Evolutionary conservation across 2,113 vertebrate genomes (phyloP).

Genomic region (Odocoileus hemionus): DNA sequence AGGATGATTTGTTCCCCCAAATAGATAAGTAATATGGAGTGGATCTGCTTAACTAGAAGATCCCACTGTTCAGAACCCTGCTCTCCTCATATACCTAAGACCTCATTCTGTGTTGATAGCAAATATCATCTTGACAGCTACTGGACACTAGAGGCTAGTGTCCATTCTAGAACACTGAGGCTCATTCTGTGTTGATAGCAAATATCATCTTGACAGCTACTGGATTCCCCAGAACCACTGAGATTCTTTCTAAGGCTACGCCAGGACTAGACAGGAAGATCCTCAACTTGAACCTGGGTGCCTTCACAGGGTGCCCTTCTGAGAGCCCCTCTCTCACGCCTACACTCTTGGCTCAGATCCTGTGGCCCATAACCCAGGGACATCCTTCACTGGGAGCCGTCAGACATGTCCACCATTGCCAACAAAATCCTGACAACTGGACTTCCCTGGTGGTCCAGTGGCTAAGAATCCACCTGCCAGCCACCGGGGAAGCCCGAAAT

Average conservation of each 20-base stretch:
- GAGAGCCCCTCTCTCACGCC: neutral
- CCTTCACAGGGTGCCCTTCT: neutral
- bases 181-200: neutral
- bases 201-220: neutral
- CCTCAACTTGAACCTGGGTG: neutral
- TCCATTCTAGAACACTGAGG: too few relatives aligned
- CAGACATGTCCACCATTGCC: neutral
- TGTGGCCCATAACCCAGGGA: neutral
- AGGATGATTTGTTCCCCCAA: neutral
- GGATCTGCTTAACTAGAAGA: neutral
- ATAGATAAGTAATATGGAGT: neutral
- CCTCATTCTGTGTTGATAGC: neutral
- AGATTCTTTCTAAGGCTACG: neutral
- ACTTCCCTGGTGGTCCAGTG: neutral
- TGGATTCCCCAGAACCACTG: neutral
- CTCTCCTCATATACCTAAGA: neutral
- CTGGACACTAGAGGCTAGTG: too few relatives aligned
- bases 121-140: neutral
- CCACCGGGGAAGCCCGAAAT: neutral
- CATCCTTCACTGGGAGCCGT: neutral
- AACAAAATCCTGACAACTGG: neutral
- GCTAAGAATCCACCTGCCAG: neutral
- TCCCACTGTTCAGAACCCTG: neutral
- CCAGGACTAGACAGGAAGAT: neutral
- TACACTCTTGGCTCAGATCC: neutral